phyloP scores from a whole-genome alignment of 30 jellyfish, hydroid and myxozoan species.

The Nemopilema nomurai region DNA sequence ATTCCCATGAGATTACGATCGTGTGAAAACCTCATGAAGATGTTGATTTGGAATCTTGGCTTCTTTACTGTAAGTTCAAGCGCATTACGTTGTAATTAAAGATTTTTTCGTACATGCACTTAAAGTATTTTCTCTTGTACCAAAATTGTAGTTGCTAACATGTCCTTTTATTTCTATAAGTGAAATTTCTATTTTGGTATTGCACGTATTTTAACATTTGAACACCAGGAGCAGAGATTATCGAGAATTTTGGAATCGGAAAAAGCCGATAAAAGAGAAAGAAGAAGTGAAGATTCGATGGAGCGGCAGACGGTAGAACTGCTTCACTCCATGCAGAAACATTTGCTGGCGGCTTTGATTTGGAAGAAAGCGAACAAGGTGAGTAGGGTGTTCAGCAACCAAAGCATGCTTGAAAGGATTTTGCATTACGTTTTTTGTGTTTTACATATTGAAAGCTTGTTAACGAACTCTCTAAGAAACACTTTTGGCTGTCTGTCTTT shows the following conservation, averaged over 20 bases:
- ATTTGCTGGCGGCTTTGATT: conserved; percentile 36
- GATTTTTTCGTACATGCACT: neutral
- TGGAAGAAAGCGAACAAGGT: conserved; percentile 16
- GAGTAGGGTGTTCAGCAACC: no score
- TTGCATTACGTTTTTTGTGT: no score
- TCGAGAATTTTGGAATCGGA: neutral
- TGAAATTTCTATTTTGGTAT: neutral
- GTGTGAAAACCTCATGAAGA: conserved; percentile 58
- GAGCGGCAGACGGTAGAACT: conserved; percentile 19
- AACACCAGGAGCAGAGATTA: conserved; percentile 39
- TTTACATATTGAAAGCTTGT: no score
- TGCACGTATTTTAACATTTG: neutral
- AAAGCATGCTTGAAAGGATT: no score
- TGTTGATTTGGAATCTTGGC: conserved; percentile 66
- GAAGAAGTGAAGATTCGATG: neutral
- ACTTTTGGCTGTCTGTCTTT: no score
- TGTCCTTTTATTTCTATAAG: neutral
- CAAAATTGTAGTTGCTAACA: neutral
- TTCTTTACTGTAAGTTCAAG: conserved; percentile 60
- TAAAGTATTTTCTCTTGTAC: neutral
- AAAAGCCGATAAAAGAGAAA: neutral
- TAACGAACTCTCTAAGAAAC: no score
- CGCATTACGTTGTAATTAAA: neutral
- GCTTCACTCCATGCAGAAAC: conserved; percentile 59
- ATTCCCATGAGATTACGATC: conserved; percentile 26